These are phyloP conservation scores for Aspidoscelis tigris DNA, from an alignment of 2,113 vertebrate species.

Conservation along the genomic window DNA sequence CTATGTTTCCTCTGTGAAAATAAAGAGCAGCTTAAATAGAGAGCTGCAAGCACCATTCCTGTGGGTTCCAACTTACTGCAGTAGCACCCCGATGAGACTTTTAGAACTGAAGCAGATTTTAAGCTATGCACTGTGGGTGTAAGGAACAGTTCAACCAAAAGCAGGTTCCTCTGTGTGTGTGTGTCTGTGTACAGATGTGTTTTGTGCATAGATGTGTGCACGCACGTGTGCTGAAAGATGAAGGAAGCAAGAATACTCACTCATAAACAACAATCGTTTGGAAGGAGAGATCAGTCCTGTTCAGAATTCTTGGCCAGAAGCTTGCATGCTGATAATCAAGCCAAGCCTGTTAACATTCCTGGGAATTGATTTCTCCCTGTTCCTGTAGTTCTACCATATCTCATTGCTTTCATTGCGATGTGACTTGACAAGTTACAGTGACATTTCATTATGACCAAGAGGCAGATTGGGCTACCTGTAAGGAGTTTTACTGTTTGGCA, in stretches of 20 bases:
- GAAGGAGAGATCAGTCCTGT: background rate
- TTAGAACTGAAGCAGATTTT: conserved; percentile 38
- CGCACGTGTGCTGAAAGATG: conserved; percentile 15
- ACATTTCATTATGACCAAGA: conserved; percentile 39
- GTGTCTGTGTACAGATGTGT: too few species aligned
- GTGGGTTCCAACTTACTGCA: conserved; percentile 4
- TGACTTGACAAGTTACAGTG: conserved; percentile 42
- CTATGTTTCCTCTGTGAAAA: background rate
- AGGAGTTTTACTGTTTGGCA: background rate
- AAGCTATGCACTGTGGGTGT: background rate
- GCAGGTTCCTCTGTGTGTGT: background rate
- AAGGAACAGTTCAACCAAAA: conserved; percentile 21
- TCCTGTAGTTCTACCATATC: conserved; percentile 17
- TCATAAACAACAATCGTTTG: conserved; percentile 33
- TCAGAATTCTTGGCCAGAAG: conserved; percentile 14
- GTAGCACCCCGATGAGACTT: background rate
- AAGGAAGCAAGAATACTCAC: background rate
- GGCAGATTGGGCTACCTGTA: conserved; percentile 20
- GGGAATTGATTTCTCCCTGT: background rate
- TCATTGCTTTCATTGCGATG: background rate
- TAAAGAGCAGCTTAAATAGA: background rate
- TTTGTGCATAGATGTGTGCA: too few species aligned
- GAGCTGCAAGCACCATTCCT: background rate
- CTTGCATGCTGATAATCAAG: conserved; percentile 19
- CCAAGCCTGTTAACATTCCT: conserved; percentile 23